These are phyloP conservation scores for Uromys caudimaculatus DNA, from an alignment of 2,797 vertebrate species.

Conservation along the genomic window DNA sequence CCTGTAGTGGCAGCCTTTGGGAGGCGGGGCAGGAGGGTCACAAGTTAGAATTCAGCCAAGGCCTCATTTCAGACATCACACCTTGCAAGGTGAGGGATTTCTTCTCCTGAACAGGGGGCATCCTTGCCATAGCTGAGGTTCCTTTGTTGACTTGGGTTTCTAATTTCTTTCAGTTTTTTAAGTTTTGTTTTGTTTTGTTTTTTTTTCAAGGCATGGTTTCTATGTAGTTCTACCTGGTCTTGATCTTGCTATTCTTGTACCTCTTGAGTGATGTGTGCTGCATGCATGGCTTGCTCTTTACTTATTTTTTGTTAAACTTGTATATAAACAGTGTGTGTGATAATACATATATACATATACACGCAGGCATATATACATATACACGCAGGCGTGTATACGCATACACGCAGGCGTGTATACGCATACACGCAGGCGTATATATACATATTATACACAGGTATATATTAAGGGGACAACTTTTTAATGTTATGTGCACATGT, in stretches of 20 bases:
- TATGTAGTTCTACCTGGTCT: not conserved
- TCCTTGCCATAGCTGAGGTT: not conserved
- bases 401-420: too few relatives aligned
- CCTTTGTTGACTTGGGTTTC: not conserved
- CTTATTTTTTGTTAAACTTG: not conserved
- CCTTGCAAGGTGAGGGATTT: not conserved
- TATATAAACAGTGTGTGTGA: not conserved
- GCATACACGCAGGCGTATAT: rapidly evolving
- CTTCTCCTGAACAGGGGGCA: not conserved
- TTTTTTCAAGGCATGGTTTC: not conserved
- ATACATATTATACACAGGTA: too few relatives aligned
- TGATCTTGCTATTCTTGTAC: not conserved
- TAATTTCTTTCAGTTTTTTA: not conserved
- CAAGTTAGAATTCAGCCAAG: not conserved
- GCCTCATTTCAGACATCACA: not conserved
- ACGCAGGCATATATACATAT: not conserved
- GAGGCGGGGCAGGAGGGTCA: not conserved
- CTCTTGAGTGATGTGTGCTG: not conserved
- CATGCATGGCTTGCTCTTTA: too few relatives aligned
- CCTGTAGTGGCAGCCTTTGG: not conserved
- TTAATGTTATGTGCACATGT: not conserved
- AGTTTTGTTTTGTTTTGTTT: not conserved
- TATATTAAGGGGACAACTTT: not conserved
- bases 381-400: too few relatives aligned
- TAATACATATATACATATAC: not conserved